Evolutionary conservation across 2,888 invertebrate genomes (phyloP).

Genomic region (Macaria liturata): DNA sequence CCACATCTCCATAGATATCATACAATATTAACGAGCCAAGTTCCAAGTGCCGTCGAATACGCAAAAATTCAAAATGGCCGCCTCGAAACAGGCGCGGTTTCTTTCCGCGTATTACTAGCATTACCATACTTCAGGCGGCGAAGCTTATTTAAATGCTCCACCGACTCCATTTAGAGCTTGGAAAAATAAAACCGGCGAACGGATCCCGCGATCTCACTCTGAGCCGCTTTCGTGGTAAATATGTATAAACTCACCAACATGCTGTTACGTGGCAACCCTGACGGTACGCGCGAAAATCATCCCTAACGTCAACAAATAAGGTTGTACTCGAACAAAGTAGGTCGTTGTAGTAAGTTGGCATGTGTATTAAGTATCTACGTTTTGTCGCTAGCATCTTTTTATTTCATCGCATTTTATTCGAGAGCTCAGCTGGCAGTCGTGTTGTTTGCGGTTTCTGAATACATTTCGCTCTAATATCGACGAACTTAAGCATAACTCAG

Average conservation of each 20-base stretch:
- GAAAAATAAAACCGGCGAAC: conserved; percentile 81
- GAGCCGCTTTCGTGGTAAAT: conserved; percentile 83
- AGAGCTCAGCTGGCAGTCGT: conserved; percentile 76
- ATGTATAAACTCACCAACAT: conserved; percentile 75
- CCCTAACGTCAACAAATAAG: conserved; percentile 40
- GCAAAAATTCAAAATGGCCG: conserved; percentile 76
- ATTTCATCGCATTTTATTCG: conserved; percentile 80
- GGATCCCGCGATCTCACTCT: conserved; percentile 79
- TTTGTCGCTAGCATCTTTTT: conserved; percentile 78
- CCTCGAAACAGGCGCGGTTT: conserved; percentile 66
- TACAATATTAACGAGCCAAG: conserved; percentile 43
- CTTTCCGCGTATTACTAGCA: conserved; percentile 80
- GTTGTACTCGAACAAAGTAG: conserved; percentile 23
- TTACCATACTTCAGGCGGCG: conserved; percentile 82
- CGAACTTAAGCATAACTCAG: conserved; percentile 36
- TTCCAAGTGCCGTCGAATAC: conserved; percentile 46
- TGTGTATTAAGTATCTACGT: conserved; percentile 73
- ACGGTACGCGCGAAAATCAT: conserved; percentile 36
- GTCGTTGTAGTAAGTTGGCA: conserved; percentile 43
- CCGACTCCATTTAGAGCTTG: conserved; percentile 84
- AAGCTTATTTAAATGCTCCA: conserved; percentile 83
- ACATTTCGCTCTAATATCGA: conserved; percentile 52
- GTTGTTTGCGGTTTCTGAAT: conserved; percentile 70
- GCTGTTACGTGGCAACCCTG: conserved; percentile 34
- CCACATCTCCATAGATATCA: conserved; percentile 32